Percentiles rank a stretch among this genome's conserved stretches.
phyloP scores from a whole-genome alignment of 2,888 invertebrate species.

The Mesorhabditis belari region DNA sequence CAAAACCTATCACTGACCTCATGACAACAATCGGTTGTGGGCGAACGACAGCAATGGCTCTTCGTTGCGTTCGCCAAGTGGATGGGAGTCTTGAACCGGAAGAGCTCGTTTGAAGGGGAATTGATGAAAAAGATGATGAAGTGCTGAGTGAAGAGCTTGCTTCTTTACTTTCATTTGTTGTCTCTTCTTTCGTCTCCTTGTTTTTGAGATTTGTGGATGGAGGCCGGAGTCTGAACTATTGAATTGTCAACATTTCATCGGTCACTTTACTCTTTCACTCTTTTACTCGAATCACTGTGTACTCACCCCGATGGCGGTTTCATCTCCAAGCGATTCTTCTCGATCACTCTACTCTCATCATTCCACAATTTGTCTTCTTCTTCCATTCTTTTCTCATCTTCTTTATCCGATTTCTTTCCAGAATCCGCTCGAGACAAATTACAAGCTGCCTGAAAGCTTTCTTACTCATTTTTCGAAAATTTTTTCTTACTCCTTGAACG shows the following conservation, averaged over 20 bases:
- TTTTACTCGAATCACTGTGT: neutral
- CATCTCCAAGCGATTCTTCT: neutral
- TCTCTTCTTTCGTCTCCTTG: neutral
- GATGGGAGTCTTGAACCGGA: constrained; percentile 8
- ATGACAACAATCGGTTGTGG: constrained; percentile 48
- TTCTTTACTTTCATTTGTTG: neutral
- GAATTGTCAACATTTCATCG: neutral
- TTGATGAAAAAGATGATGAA: neutral
- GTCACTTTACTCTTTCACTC: neutral
- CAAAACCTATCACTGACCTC: constrained; percentile 14
- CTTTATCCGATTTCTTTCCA: constrained; percentile 13
- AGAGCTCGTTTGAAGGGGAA: neutral
- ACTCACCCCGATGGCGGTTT: neutral
- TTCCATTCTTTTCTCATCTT: constrained; percentile 29
- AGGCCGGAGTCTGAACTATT: neutral
- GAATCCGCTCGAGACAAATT: constrained; percentile 45
- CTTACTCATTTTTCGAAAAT: neutral
- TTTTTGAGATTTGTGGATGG: neutral
- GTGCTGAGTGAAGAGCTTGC: neutral
- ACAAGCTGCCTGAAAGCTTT: constrained; percentile 23
- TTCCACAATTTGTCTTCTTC: constrained; percentile 46
- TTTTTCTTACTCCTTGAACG: constrained; percentile 25
- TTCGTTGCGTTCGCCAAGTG: constrained; percentile 28
- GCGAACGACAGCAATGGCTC: constrained; percentile 42
- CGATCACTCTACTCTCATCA: constrained; percentile 10